Evolutionary conservation across 1,140 invertebrate genomes (phyloP).

Genomic region (Centruroides sculpturatus): DNA sequence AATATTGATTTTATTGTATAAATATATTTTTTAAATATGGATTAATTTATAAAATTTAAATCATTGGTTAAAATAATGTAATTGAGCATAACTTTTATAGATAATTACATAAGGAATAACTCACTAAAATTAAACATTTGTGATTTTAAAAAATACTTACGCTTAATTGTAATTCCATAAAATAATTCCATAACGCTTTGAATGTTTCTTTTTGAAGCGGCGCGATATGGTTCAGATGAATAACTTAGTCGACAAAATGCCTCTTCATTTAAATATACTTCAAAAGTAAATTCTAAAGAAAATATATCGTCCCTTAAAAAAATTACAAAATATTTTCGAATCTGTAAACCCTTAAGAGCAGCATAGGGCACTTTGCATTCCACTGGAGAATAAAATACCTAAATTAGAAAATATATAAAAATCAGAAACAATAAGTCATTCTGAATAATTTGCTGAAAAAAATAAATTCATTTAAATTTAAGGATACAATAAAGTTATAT

Average conservation of each 20-base stretch:
- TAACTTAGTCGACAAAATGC: background rate
- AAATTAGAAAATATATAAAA: background rate
- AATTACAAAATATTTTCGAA: no score
- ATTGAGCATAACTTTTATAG: no score
- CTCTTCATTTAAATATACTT: background rate
- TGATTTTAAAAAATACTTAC: background rate
- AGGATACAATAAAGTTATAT: no score
- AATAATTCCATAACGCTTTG: constrained; percentile 1
- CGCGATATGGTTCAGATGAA: background rate
- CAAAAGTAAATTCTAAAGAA: background rate
- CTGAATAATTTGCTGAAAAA: no score
- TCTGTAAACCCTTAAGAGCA: background rate
- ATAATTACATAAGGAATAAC: no score
- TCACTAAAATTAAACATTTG: no score
- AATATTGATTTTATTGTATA: no score
- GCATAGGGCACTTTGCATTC: background rate
- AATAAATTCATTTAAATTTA: no score
- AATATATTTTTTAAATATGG: no score
- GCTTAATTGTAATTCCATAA: background rate
- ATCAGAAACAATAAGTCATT: background rate
- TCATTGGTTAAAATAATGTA: no score
- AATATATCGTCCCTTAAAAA: no score
- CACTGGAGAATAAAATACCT: background rate
- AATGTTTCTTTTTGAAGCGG: background rate
- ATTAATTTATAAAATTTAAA: no score